Percentiles rank a stretch among this genome's conserved stretches.
Evolutionary conservation across 2,113 vertebrate genomes (phyloP).

Genomic region (Syngnathus scovelli): DNA sequence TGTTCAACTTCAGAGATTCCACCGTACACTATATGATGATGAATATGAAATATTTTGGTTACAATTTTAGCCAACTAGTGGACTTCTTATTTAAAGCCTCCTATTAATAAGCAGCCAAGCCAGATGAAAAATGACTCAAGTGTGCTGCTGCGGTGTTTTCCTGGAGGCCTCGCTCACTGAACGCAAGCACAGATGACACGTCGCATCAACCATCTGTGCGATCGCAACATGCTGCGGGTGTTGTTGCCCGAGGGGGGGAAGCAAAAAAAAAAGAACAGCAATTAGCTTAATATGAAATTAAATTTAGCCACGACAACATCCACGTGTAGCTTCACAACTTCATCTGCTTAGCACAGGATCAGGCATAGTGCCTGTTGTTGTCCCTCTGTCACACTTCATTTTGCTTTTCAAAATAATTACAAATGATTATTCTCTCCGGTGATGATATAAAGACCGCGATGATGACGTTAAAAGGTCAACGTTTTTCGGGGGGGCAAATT

Average conservation of each 20-base stretch:
- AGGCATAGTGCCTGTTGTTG: constrained; percentile 10
- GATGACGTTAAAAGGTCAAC: background rate
- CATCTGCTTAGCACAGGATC: constrained; percentile 16
- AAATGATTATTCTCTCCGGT: constrained; percentile 15
- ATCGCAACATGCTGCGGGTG: constrained; percentile 41
- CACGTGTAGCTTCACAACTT: constrained; percentile 11
- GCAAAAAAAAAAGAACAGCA: constrained; percentile 12
- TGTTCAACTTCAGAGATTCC: background rate
- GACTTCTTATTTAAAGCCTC: constrained; percentile 5
- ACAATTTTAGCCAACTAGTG: background rate
- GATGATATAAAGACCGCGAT: background rate
- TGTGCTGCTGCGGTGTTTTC: constrained; percentile 18
- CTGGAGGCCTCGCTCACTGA: constrained; percentile 13
- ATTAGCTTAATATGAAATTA: constrained; percentile 47
- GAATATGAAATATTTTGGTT: background rate
- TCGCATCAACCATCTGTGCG: constrained; percentile 49
- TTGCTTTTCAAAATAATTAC: constrained; percentile 28
- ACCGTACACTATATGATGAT: background rate
- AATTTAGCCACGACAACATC: constrained; percentile 36
- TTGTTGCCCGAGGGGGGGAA: constrained; percentile 21
- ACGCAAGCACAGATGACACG: constrained; percentile 44
- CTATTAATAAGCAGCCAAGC: background rate
- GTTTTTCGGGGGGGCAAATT: too few species aligned
- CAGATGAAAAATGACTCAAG: constrained; percentile 3
- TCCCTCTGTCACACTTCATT: constrained; percentile 12